Percentiles rank a stretch among this genome's conserved stretches.
Evolutionary conservation across 2,888 invertebrate genomes (phyloP).

Genomic region (Drosophila anceps): DNA sequence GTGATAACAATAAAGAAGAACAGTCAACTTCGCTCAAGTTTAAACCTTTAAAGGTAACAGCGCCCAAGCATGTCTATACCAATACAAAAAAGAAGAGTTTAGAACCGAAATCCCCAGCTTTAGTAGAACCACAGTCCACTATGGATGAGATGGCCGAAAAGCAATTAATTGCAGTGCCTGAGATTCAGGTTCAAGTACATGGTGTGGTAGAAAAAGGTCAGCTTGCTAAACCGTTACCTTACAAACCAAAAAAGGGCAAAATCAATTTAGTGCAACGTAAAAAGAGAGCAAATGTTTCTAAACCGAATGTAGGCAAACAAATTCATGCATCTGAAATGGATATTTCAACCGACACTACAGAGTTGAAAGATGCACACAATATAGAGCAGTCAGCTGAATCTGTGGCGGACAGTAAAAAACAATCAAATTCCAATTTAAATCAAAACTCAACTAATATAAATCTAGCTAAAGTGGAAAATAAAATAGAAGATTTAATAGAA

Average conservation of each 20-base stretch:
- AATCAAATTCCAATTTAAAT: not conserved
- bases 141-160: not conserved
- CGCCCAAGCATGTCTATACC: not conserved
- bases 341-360: not conserved
- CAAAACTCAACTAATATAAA: not conserved
- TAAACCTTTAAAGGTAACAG: not conserved
- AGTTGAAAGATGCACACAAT: not conserved
- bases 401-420: not conserved
- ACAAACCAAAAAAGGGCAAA: slow-evolving; percentile 73
- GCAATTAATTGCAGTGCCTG: not conserved
- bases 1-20: not conserved
- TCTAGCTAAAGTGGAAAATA: not conserved
- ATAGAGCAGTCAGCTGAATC: not conserved
- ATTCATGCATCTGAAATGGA: not conserved
- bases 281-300: slow-evolving; percentile 45
- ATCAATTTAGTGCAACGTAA: slow-evolving; percentile 79
- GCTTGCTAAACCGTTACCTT: slow-evolving; percentile 15
- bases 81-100: not conserved
- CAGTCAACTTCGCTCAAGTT: not conserved
- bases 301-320: slow-evolving; percentile 11
- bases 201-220: not conserved
- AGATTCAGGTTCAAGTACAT: not conserved
- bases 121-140: slow-evolving; percentile 1
- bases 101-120: slow-evolving; percentile 2
- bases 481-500: not conserved